Conservation (phyloP, 2,113 vertebrate species). For the Apteryx mantelli region DNA sequence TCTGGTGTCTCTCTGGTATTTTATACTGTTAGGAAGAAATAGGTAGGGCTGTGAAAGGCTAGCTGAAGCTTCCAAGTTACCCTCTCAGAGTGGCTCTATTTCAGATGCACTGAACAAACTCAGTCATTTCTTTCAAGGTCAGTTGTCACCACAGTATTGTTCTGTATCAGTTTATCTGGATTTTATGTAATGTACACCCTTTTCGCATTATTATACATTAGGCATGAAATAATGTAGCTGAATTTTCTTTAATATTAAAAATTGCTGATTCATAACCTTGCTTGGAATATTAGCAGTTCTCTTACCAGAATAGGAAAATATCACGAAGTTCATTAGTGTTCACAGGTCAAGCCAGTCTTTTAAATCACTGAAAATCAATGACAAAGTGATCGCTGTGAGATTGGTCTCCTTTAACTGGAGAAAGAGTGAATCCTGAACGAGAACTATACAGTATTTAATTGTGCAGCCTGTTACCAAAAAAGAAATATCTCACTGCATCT, state of each 20-base stretch:
- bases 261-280: conserved; percentile 58
- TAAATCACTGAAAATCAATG: conserved; percentile 53
- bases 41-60: not conserved
- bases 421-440: conserved; percentile 31
- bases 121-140: not conserved
- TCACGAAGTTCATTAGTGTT: conserved; percentile 38
- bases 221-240: not conserved
- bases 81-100: not conserved
- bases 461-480: conserved; percentile 44
- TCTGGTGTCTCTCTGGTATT: not conserved
- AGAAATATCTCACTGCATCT: conserved; percentile 39
- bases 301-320: conserved; percentile 7
- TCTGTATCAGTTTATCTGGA: not conserved
- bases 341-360: conserved; percentile 11
- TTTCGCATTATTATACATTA: not conserved
- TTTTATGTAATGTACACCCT: not conserved
- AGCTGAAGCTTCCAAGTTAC: not conserved
- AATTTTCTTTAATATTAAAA: conserved; percentile 20
- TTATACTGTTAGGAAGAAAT: not conserved
- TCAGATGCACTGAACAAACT: not conserved
- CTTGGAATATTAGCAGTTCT: conserved; percentile 21
- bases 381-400: not conserved
- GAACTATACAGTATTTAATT: conserved; percentile 29
- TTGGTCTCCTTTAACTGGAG: conserved; percentile 16
- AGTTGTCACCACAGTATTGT: not conserved